Base-by-base conservation (phyloP, 2,113 vertebrate genomes). In the Equus przewalskii region DNA sequence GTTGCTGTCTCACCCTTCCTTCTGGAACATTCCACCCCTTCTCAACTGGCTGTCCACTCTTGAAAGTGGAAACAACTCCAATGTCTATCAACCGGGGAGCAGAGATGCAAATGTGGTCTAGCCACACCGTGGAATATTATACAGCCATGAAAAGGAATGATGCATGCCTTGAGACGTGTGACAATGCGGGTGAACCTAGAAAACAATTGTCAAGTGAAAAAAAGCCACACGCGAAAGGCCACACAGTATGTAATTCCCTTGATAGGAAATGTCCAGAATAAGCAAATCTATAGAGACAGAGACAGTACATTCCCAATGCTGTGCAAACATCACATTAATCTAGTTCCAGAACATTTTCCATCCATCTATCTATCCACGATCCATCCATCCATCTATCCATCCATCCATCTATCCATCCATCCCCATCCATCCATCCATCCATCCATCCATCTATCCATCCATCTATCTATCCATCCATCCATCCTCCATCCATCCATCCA, bases 171-270 rank as follows among this genome's bases (percentile, higher is more conserved):
- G 24, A 73, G 2, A 22, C 12, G 0, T 7, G 5, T 7, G 22
- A n/a, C 3, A 0, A 11, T 0, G 6, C 4, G 19, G 41, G 8
- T 12, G 9, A 33, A 49, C 30, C 30, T n/a, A 22, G 56, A 64
- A n/a, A 5, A 12, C 24, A n/a, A n/a, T 0, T 8, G 19, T 6
- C 33, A 41, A 24, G 51, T 10, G 69, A 88, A 5, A 46, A 30
- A 60, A 16, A 28, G 51, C 51, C 41, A 24, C 30, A 49, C 70
- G 0, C 21, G n/a, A 44, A 46, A n/a, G 13, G 21, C 22, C 30
- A 64, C 21, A 8, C 0, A 1, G 1, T 2, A 1, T 7, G 19
- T 9, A 5, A 30, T 2, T 46, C 36, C 85, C 46, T 2, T 15
- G 0, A 46, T 1, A 46, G 0, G 69, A 88, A 88, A 75, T 1